Conservation (phyloP, 2,797 vertebrate species). For the Leptatherina wallacei region DNA sequence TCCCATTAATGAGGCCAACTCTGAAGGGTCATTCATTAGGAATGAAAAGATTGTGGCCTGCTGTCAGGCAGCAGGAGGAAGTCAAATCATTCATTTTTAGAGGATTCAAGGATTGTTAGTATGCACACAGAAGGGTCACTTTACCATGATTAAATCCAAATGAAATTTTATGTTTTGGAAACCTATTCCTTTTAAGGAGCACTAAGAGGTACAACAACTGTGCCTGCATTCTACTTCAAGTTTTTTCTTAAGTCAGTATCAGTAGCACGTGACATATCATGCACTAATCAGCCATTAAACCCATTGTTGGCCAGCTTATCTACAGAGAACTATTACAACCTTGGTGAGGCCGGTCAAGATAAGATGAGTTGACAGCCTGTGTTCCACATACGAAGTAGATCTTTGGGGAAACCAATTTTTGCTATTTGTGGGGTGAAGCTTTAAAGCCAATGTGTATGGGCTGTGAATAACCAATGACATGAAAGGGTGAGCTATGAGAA, state of each 20-base stretch:
- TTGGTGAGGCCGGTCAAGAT: not conserved
- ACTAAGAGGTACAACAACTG: not conserved
- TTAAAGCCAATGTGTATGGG: not conserved
- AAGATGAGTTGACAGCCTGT: not conserved
- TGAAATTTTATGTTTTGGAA: conserved; percentile 1
- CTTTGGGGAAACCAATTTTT: not conserved
- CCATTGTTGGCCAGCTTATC: not conserved
- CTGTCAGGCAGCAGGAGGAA: conserved; percentile 2
- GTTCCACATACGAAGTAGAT: not conserved
- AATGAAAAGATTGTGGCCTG: not conserved
- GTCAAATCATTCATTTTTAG: not conserved
- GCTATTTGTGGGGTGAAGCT: not conserved
- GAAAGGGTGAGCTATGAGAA: not conserved
- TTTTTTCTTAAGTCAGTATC: not conserved
- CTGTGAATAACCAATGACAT: not conserved
- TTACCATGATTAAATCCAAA: conserved; percentile 7
- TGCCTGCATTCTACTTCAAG: not conserved
- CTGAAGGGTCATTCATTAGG: conserved; percentile 11
- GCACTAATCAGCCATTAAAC: not conserved
- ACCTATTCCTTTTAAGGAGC: not conserved
- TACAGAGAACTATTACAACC: not conserved
- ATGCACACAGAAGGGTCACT: not conserved
- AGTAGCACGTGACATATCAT: not conserved
- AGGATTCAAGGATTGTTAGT: conserved; percentile 9
- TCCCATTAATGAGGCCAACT: not conserved